These are phyloP conservation scores for Bombus terrestris DNA, from an alignment of 1,140 invertebrate genomes.

Conservation along the genomic window DNA sequence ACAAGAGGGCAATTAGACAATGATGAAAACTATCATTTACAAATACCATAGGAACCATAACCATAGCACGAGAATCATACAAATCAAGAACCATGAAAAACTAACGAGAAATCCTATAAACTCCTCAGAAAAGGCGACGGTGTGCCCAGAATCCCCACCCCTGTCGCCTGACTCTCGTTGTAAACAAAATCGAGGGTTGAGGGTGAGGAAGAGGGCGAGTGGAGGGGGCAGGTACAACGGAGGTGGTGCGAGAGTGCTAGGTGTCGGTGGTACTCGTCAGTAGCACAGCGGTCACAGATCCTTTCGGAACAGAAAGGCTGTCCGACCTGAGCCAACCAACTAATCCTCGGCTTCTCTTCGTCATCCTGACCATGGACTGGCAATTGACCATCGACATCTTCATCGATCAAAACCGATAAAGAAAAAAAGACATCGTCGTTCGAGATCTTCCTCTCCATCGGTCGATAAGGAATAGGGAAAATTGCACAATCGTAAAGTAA, in stretches of 20 bases:
- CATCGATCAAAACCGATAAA: background rate
- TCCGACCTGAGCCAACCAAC: background rate
- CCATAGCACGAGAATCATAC: too few species aligned
- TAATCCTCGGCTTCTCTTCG: too few species aligned
- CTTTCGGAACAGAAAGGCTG: slow-evolving; percentile 36
- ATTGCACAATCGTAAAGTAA: background rate
- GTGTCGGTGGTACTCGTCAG: slow-evolving; percentile 48
- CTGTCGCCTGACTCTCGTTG: background rate
- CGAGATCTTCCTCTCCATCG: background rate
- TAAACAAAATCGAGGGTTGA: slow-evolving; percentile 51
- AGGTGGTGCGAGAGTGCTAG: slow-evolving; percentile 44
- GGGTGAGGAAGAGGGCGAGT: slow-evolving; percentile 25
- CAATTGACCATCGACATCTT: background rate
- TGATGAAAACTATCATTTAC: too few species aligned
- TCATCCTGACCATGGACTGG: background rate
- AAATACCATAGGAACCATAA: too few species aligned
- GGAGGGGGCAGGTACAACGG: slow-evolving; percentile 33
- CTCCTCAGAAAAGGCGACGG: background rate
- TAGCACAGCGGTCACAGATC: slow-evolving; percentile 52
- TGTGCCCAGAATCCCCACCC: background rate
- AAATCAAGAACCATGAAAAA: background rate
- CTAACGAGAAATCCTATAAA: background rate
- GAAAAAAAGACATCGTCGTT: background rate
- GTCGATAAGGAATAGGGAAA: background rate
- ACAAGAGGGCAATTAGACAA: too few species aligned